Conservation (phyloP, 2,888 invertebrate genomes). For the Xestia xanthographa region DNA sequence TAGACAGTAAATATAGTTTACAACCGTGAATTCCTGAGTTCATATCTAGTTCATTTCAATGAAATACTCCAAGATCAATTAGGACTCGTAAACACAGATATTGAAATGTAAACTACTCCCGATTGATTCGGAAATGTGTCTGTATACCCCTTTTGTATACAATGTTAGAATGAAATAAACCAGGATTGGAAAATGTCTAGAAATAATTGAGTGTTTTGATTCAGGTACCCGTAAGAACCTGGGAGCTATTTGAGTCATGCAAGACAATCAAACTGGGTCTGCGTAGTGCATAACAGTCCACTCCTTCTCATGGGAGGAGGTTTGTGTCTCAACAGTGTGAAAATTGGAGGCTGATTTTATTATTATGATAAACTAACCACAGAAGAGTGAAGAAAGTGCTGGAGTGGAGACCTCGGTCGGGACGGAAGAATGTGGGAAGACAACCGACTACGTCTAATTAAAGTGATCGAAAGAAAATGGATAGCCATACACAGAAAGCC, state of each 20-base stretch:
- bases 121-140: constrained; percentile 59
- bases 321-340: neutral
- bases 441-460: too few species aligned
- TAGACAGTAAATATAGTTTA: constrained; percentile 4
- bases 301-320: neutral
- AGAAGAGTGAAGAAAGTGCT: too few species aligned
- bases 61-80: constrained; percentile 63
- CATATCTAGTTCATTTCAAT: constrained; percentile 54
- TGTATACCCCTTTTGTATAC: constrained; percentile 59
- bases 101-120: constrained; percentile 63
- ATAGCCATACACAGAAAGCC: too few species aligned
- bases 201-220: constrained; percentile 41
- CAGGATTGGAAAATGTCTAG: constrained; percentile 48
- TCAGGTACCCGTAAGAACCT: constrained; percentile 20
- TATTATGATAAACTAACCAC: too few species aligned
- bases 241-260: neutral
- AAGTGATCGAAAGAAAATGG: too few species aligned
- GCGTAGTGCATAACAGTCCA: neutral
- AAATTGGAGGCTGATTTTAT: neutral
- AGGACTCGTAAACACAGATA: constrained; percentile 66
- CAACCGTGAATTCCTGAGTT: constrained; percentile 21
- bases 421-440: too few species aligned
- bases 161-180: constrained; percentile 57
- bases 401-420: too few species aligned
- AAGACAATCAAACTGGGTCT: neutral